Evolutionary conservation across 2,888 invertebrate species (phyloP).

Genomic region (Thymelicus sylvestris): DNA sequence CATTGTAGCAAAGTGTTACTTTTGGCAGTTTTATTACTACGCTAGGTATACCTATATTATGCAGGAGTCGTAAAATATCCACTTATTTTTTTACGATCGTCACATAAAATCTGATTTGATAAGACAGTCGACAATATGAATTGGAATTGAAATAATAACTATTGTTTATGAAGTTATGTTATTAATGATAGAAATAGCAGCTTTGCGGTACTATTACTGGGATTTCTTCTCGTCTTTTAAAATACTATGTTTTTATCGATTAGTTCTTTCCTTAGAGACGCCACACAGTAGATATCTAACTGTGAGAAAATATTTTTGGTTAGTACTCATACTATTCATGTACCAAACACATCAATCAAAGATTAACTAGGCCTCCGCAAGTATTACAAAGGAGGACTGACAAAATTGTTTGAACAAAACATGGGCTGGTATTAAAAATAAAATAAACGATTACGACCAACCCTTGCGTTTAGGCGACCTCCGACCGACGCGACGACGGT

Average conservation of each 20-base stretch:
- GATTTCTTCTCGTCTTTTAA: too few relatives aligned
- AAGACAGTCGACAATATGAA: conserved; percentile 12
- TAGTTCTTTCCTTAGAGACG: too few relatives aligned
- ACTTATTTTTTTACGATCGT: conserved; percentile 18
- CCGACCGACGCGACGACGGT: too few relatives aligned
- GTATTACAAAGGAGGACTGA: not conserved
- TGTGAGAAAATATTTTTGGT: too few relatives aligned
- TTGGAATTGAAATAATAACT: not conserved
- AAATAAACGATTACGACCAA: not conserved
- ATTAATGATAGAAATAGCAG: too few relatives aligned
- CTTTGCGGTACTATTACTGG: too few relatives aligned
- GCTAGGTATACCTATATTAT: not conserved
- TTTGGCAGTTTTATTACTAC: conserved; percentile 15
- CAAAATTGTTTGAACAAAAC: conserved; percentile 4
- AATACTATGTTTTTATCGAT: too few relatives aligned
- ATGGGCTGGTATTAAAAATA: not conserved
- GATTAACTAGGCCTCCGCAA: not conserved
- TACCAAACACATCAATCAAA: not conserved
- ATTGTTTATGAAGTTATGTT: too few relatives aligned
- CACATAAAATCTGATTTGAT: conserved; percentile 6
- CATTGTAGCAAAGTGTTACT: not conserved
- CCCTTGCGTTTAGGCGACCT: not conserved
- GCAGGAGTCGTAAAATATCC: conserved; percentile 10
- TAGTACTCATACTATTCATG: too few relatives aligned
- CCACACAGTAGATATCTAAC: too few relatives aligned